phyloP scores from a whole-genome alignment of 2,797 vertebrate species.

The Arrhamphus sclerolepis region DNA sequence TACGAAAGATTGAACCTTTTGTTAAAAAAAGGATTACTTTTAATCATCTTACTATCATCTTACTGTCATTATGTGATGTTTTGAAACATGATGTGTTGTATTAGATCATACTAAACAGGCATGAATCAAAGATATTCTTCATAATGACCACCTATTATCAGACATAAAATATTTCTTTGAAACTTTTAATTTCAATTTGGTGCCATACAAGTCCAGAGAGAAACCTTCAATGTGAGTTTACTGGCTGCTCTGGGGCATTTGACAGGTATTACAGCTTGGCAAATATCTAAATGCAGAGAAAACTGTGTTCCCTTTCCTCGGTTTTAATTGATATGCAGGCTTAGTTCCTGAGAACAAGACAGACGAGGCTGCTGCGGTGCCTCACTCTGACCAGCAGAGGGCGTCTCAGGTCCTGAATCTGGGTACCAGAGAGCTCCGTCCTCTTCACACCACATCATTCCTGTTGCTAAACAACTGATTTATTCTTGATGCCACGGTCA shows the following conservation, averaged over 20 bases:
- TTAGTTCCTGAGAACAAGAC: conserved; percentile 39
- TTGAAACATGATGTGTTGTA: too few relatives aligned
- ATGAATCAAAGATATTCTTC: too few relatives aligned
- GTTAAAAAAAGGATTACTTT: too few relatives aligned
- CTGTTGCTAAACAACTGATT: conserved; percentile 73
- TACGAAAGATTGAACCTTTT: too few relatives aligned
- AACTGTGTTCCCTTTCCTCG: conserved; percentile 18
- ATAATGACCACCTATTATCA: too few relatives aligned
- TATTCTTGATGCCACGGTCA: conserved; percentile 65
- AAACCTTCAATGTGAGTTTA: background rate
- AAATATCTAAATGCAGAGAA: conserved; percentile 22
- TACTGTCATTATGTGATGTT: too few relatives aligned
- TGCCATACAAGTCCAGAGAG: background rate
- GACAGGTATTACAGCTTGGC: conserved; percentile 6
- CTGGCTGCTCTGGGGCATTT: background rate
- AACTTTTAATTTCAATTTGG: too few relatives aligned
- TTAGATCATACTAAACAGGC: too few relatives aligned
- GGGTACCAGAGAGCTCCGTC: conserved; percentile 29
- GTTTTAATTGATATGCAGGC: conserved; percentile 48
- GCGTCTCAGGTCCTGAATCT: conserved; percentile 65
- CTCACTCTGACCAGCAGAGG: conserved; percentile 76
- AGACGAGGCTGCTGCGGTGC: conserved; percentile 33
- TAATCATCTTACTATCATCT: too few relatives aligned
- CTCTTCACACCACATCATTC: conserved; percentile 53
- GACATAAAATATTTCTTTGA: too few relatives aligned